These are phyloP conservation scores for Drosophila cognata DNA, from an alignment of 2,888 invertebrate genomes.

Conservation along the genomic window DNA sequence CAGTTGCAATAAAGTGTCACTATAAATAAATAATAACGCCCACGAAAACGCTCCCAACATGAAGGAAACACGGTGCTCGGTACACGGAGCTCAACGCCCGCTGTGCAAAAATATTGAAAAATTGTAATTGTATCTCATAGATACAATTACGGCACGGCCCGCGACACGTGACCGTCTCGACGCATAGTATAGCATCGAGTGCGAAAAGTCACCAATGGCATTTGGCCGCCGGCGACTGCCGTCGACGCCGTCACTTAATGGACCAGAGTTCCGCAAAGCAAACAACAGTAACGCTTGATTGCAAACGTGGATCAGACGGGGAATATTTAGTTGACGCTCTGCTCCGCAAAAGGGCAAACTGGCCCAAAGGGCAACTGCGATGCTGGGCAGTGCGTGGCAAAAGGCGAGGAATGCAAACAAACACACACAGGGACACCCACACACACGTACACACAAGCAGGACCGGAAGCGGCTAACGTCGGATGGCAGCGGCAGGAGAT, in stretches of 20 bases:
- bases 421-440: constrained; percentile 21
- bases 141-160: constrained; percentile 72
- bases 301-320: constrained; percentile 63
- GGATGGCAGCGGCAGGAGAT: constrained; percentile 19
- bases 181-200: constrained; percentile 51
- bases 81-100: constrained; percentile 39
- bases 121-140: constrained; percentile 79
- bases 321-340: constrained; percentile 46
- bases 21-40: constrained; percentile 81
- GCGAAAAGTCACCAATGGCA: constrained; percentile 72
- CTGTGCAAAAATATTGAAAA: constrained; percentile 80
- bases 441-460: constrained; percentile 1
- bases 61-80: constrained; percentile 5
- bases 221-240: constrained; percentile 35
- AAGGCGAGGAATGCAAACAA: constrained; percentile 67
- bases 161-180: constrained; percentile 67
- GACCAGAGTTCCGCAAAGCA: constrained; percentile 80
- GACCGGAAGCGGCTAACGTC: constrained; percentile 72
- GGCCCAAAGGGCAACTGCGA: constrained; percentile 20
- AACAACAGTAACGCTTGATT: constrained; percentile 79
- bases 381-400: constrained; percentile 47
- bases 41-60: constrained; percentile 50
- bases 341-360: constrained; percentile 65
- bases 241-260: constrained; percentile 68
- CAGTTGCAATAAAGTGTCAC: constrained; percentile 77